A percentile compares a stretch with the other conserved stretches of the same genome.
Evolutionary conservation across 2,797 vertebrate species (phyloP).

Genomic region (Bovichtus diacanthus): DNA sequence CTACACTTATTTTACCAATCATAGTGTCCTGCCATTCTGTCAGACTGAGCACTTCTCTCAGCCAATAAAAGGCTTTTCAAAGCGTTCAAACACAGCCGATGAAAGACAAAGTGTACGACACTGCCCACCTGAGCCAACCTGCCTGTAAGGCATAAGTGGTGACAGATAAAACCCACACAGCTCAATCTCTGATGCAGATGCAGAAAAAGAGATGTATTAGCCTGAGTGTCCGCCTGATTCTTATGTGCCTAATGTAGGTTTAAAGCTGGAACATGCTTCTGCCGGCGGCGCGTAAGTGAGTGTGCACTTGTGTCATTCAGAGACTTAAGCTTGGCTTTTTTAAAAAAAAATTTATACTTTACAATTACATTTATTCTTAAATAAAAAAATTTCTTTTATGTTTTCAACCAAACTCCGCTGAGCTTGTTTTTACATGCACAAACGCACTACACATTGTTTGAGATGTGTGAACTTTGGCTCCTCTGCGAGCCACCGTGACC

Average conservation of each 20-base stretch:
- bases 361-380: neutral
- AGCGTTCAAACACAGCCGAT: conserved; percentile 16
- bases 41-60: conserved; percentile 13
- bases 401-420: neutral
- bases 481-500: neutral
- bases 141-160: conserved; percentile 30
- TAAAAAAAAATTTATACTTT: conserved; percentile 6
- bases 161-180: conserved; percentile 62
- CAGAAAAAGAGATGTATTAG: neutral
- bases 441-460: neutral
- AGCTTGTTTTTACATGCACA: neutral
- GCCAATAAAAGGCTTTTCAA: conserved; percentile 6
- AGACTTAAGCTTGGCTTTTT: conserved; percentile 1
- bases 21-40: neutral
- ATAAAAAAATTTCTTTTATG: neutral
- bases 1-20: neutral
- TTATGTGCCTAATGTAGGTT: conserved; percentile 8
- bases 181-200: conserved; percentile 45
- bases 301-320: conserved; percentile 25
- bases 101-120: conserved; percentile 23
- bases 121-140: conserved; percentile 34
- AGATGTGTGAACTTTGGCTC: neutral
- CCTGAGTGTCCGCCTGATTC: neutral
- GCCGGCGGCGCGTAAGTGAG: neutral
- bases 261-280: conserved; percentile 1